A percentile compares a stretch with the other conserved stretches of the same genome.
phyloP scores from a whole-genome alignment of 2,113 vertebrate genomes.

The Megaleporinus macrocephalus region DNA sequence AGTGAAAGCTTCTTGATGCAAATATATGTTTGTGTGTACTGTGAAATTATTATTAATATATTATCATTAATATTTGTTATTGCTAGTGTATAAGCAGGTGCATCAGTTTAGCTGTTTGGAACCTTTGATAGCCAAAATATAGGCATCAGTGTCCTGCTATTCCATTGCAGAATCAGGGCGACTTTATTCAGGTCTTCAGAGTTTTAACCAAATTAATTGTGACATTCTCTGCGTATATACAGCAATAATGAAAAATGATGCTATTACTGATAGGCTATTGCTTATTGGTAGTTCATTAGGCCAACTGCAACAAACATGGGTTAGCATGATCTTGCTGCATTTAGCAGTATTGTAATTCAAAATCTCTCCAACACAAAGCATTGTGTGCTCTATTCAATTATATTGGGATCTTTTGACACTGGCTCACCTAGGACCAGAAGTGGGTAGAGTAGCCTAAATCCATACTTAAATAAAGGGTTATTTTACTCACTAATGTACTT shows the following conservation, averaged over 20 bases:
- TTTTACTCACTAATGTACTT: too few relatives aligned
- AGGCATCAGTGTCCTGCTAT: not conserved
- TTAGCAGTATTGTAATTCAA: too few relatives aligned
- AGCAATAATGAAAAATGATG: not conserved
- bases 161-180: not conserved
- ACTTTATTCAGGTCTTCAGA: conserved; percentile 2
- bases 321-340: not conserved
- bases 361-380: too few relatives aligned
- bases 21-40: not conserved
- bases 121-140: not conserved
- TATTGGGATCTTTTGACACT: too few relatives aligned
- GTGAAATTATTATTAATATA: not conserved
- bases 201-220: not conserved
- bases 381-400: not conserved
- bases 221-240: not conserved
- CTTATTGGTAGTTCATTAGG: not conserved
- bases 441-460: too few relatives aligned
- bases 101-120: not conserved
- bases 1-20: not conserved
- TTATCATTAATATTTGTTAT: not conserved
- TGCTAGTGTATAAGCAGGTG: not conserved
- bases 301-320: not conserved
- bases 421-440: too few relatives aligned
- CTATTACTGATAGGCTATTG: not conserved
- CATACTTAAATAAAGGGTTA: too few relatives aligned